Evolutionary conservation across 2,797 vertebrate genomes (phyloP).

Genomic region (Amblyopsis hoosieri): DNA sequence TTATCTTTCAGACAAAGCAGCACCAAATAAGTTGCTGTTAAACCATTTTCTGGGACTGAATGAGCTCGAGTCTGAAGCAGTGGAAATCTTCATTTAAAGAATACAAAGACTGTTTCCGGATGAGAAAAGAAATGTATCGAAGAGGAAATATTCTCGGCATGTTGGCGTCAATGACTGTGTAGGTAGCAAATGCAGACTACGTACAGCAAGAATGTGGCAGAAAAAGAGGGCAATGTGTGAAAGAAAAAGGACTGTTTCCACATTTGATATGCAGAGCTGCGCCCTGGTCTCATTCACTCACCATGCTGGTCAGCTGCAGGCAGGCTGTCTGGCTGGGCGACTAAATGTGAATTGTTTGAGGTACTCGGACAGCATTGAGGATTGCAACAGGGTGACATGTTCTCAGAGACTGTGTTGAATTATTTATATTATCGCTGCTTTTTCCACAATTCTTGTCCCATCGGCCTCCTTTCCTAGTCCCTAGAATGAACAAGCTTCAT

Average conservation of each 20-base stretch:
- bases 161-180: slow-evolving; percentile 31
- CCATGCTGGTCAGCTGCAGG: slow-evolving; percentile 58
- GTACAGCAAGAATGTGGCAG: slow-evolving; percentile 45
- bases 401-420: slow-evolving; percentile 66
- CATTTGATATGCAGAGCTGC: slow-evolving; percentile 63
- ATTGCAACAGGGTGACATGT: slow-evolving; percentile 65
- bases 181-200: slow-evolving; percentile 45
- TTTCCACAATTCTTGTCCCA: slow-evolving; percentile 19
- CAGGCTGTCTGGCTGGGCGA: slow-evolving; percentile 47
- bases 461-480: slow-evolving; percentile 24
- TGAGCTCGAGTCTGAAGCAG: slow-evolving; percentile 74
- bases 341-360: slow-evolving; percentile 60
- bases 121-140: slow-evolving; percentile 10
- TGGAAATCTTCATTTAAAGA: slow-evolving; percentile 83
- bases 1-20: slow-evolving; percentile 58
- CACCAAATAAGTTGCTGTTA: slow-evolving; percentile 54
- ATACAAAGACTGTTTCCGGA: slow-evolving; percentile 33
- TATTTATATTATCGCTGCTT: slow-evolving; percentile 76
- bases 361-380: slow-evolving; percentile 78
- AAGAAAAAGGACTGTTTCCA: slow-evolving; percentile 45
- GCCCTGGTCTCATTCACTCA: slow-evolving; percentile 62
- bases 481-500: slow-evolving; percentile 59
- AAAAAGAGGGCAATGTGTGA: slow-evolving; percentile 35
- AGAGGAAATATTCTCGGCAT: slow-evolving; percentile 24
- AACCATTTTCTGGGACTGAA: slow-evolving; percentile 74